These are phyloP conservation scores for Hylyphantes graminicola DNA, from an alignment of 1,140 invertebrate species.

Conservation along the genomic window DNA sequence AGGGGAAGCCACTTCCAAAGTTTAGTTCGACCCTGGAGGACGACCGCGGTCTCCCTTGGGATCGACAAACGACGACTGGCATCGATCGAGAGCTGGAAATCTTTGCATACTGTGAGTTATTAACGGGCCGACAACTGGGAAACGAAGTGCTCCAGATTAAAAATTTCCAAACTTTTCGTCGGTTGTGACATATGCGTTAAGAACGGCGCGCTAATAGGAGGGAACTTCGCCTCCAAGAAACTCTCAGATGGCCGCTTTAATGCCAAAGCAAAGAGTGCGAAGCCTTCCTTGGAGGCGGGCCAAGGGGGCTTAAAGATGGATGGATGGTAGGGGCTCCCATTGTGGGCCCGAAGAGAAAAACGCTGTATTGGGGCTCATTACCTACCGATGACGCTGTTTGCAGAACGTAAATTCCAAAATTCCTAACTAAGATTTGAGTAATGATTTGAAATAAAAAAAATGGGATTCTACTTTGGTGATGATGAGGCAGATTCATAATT, in stretches of 20 bases:
- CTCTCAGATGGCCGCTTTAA: slow-evolving; percentile 54
- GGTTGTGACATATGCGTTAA: slow-evolving; percentile 45
- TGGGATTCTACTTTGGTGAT: no score
- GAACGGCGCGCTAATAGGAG: slow-evolving; percentile 50
- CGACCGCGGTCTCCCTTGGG: background rate
- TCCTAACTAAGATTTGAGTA: no score
- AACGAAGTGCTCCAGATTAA: slow-evolving; percentile 44
- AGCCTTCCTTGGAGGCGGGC: background rate
- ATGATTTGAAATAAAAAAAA: no score
- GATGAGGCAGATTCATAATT: no score
- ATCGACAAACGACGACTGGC: slow-evolving; percentile 50
- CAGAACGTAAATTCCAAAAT: no score
- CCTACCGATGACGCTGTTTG: background rate
- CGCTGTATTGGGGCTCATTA: slow-evolving; percentile 43
- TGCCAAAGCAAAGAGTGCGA: slow-evolving; percentile 40
- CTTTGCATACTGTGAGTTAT: slow-evolving; percentile 58
- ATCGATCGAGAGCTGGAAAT: slow-evolving; percentile 51
- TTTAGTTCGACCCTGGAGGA: slow-evolving; percentile 46
- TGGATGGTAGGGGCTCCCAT: slow-evolving; percentile 23
- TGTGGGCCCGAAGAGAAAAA: slow-evolving; percentile 31
- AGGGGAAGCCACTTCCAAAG: slow-evolving; percentile 59
- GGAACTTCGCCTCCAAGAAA: slow-evolving; percentile 43
- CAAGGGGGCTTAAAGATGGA: slow-evolving; percentile 38
- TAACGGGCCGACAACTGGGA: slow-evolving; percentile 45
- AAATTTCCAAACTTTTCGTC: slow-evolving; percentile 53